Conservation (phyloP, 2,888 invertebrate genomes). For the Quadriops clusia region DNA sequence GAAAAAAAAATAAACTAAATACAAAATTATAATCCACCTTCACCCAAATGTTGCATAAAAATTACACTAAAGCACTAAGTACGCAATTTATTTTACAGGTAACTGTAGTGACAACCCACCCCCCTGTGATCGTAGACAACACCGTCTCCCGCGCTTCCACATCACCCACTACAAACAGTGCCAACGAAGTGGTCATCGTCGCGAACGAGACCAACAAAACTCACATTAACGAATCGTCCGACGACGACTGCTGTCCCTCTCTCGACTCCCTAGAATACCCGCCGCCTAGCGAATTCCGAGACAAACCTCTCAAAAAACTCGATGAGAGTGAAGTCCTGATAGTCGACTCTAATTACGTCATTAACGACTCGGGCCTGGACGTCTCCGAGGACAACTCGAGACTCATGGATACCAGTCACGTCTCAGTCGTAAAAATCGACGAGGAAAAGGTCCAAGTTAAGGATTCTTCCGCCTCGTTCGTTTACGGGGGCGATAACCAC, state of each 20-base stretch:
- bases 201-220: conserved; percentile 67
- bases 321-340: conserved; percentile 82
- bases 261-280: conserved; percentile 61
- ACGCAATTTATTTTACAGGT: conserved; percentile 45
- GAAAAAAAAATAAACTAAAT: no score
- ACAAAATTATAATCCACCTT: no score
- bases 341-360: conserved; percentile 55
- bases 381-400: conserved; percentile 39
- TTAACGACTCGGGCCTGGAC: conserved; percentile 54
- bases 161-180: conserved; percentile 34
- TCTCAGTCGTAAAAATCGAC: conserved; percentile 83
- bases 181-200: conserved; percentile 65
- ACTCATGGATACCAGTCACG: conserved; percentile 70
- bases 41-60: no score
- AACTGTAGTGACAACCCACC: conserved; percentile 76
- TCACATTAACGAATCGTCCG: conserved; percentile 51
- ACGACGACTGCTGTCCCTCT: conserved; percentile 45
- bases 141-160: conserved; percentile 37
- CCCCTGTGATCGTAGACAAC: conserved; percentile 62
- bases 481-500: conserved; percentile 23
- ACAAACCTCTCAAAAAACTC: conserved; percentile 47
- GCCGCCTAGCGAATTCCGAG: conserved; percentile 35
- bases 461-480: conserved; percentile 51
- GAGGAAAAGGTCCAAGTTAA: conserved; percentile 62
- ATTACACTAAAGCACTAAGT: no score